Conservation (phyloP, 2,797 vertebrate genomes). For the Helostoma temminkii region DNA sequence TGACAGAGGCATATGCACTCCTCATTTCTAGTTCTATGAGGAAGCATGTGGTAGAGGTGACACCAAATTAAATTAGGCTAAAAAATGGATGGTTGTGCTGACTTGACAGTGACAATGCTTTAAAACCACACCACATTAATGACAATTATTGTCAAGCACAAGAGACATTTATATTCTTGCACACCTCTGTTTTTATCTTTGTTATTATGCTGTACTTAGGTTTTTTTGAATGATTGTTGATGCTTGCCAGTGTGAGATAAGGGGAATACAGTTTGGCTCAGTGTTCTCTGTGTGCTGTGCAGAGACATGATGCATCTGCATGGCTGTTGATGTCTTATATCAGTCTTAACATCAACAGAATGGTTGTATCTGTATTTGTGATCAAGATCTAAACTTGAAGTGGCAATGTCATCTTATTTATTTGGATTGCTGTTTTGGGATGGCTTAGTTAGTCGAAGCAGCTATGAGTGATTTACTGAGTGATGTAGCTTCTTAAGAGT, state of each 20-base stretch:
- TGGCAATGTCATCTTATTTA: slow-evolving; percentile 40
- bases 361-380: slow-evolving; percentile 23
- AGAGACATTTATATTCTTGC: neutral
- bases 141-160: slow-evolving; percentile 1
- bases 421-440: slow-evolving; percentile 25
- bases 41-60: slow-evolving; percentile 26
- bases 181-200: slow-evolving; percentile 3
- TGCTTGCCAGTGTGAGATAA: slow-evolving; percentile 32
- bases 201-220: slow-evolving; percentile 6
- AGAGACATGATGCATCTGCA: slow-evolving; percentile 45
- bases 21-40: neutral
- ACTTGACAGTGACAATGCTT: slow-evolving; percentile 7
- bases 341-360: slow-evolving; percentile 12
- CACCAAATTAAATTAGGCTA: slow-evolving; percentile 15
- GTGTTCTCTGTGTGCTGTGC: slow-evolving; percentile 21
- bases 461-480: slow-evolving; percentile 3
- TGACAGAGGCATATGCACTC: slow-evolving; percentile 2
- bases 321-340: slow-evolving; percentile 34
- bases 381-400: slow-evolving; percentile 33
- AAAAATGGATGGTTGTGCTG: slow-evolving; percentile 29
- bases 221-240: slow-evolving; percentile 58
- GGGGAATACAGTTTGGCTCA: slow-evolving; percentile 47
- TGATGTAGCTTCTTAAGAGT: slow-evolving; percentile 18
- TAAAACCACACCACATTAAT: slow-evolving; percentile 25
- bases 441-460: slow-evolving; percentile 15